phyloP scores from a whole-genome alignment of 2,888 invertebrate genomes.

The Sycophila texana region DNA sequence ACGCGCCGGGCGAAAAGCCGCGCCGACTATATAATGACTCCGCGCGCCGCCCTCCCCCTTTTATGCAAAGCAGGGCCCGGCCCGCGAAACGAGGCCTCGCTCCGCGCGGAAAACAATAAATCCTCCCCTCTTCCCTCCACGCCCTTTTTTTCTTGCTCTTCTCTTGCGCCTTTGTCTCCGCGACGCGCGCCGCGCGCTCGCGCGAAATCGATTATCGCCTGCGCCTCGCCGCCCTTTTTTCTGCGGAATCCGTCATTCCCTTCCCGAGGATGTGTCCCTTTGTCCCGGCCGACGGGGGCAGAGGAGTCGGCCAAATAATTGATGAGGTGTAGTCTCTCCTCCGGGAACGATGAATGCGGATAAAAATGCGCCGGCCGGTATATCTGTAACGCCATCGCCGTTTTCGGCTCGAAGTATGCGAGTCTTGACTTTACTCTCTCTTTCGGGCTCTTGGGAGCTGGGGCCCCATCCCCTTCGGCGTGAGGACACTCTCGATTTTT shows the following conservation, averaged over 20 bases:
- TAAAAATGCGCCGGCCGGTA: slow-evolving; percentile 40
- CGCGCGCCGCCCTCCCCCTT: slow-evolving; percentile 29
- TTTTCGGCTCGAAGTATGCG: neutral
- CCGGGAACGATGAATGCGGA: slow-evolving; percentile 28
- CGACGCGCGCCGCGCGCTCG: slow-evolving; percentile 16
- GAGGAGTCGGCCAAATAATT: slow-evolving; percentile 43
- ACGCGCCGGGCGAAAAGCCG: slow-evolving; percentile 48
- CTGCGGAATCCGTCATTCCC: slow-evolving; percentile 54
- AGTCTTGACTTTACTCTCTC: too few relatives aligned
- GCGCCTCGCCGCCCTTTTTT: slow-evolving; percentile 27
- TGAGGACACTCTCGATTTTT: too few relatives aligned
- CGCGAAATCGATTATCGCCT: slow-evolving; percentile 56
- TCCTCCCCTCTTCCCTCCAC: slow-evolving; percentile 18
- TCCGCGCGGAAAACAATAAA: slow-evolving; percentile 53
- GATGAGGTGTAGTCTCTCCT: slow-evolving; percentile 28
- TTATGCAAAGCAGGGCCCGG: slow-evolving; percentile 52
- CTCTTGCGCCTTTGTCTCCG: neutral
- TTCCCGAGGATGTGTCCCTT: too few relatives aligned
- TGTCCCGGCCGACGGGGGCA: neutral
- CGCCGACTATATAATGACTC: slow-evolving; percentile 52
- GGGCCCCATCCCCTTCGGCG: too few relatives aligned
- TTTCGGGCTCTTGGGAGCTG: too few relatives aligned
- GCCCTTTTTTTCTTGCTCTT: neutral
- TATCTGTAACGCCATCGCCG: slow-evolving; percentile 55
- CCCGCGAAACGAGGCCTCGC: slow-evolving; percentile 43